A percentile compares a stretch with the other conserved stretches of the same genome.
These are phyloP conservation scores for Mythimna lalbum DNA, from an alignment of 2,888 invertebrate species.

Conservation along the genomic window DNA sequence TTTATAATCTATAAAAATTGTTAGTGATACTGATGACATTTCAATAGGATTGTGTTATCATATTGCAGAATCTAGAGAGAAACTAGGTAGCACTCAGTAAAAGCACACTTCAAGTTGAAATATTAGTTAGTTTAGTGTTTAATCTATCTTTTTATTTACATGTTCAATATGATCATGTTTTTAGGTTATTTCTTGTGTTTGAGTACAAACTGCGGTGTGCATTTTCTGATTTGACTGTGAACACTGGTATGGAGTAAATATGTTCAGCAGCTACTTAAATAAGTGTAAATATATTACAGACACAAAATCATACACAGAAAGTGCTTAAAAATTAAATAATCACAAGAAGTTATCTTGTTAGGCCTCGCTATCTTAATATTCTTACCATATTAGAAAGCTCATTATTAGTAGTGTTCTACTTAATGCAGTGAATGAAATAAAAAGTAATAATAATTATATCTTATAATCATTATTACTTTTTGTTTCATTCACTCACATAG, in stretches of 20 bases:
- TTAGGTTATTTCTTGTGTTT: slow-evolving; percentile 39
- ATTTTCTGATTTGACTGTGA: neutral
- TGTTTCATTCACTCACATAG: too few species aligned
- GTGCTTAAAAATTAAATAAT: slow-evolving; percentile 11
- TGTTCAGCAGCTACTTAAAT: neutral
- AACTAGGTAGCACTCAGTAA: slow-evolving; percentile 18
- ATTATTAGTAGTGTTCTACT: neutral
- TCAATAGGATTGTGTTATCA: slow-evolving; percentile 27
- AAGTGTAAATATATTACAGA: neutral
- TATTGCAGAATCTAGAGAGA: neutral
- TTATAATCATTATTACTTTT: too few species aligned
- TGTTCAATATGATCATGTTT: slow-evolving; percentile 26
- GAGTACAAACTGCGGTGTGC: neutral
- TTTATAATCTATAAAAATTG: slow-evolving; percentile 37
- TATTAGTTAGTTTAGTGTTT: neutral
- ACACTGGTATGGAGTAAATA: neutral
- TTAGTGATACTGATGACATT: slow-evolving; percentile 29
- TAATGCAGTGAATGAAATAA: neutral
- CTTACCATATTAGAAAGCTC: neutral
- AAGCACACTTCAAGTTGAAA: neutral
- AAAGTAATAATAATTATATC: neutral
- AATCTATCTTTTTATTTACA: neutral
- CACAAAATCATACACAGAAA: neutral
- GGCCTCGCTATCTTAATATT: neutral
- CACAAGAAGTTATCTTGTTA: neutral